Conservation (phyloP, 2,113 vertebrate species). For the Tenebrosternarchus preto region DNA sequence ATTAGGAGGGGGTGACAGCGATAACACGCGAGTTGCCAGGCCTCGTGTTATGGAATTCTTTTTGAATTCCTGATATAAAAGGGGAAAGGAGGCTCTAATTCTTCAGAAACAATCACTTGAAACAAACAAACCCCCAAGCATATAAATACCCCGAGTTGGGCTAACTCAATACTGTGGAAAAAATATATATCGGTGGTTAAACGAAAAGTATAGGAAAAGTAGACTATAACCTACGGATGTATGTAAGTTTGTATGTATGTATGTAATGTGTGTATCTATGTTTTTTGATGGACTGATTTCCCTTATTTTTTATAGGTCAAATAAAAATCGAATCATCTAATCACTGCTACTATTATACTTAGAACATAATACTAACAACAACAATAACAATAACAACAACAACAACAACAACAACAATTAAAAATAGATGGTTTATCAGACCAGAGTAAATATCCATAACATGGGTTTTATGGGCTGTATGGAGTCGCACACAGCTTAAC, state of each 20-base stretch:
- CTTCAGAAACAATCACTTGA: neutral
- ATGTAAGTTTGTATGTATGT: neutral
- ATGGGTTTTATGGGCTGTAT: no score
- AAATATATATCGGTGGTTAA: neutral
- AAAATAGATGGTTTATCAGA: no score
- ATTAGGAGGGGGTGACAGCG: slow-evolving; percentile 55
- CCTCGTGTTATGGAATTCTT: slow-evolving; percentile 52
- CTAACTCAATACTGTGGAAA: neutral
- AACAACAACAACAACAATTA: no score
- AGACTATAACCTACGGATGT: neutral
- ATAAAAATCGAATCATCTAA: neutral
- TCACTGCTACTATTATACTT: no score
- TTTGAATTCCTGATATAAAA: slow-evolving; percentile 45
- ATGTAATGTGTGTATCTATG: neutral
- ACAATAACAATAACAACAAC: no score
- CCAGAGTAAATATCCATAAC: no score
- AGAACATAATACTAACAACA: no score
- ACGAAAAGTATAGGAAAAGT: neutral
- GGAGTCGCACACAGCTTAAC: no score
- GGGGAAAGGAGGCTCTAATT: neutral
- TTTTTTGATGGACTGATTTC: no score
- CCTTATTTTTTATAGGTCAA: neutral
- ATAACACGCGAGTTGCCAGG: slow-evolving; percentile 47
- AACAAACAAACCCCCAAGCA: neutral
- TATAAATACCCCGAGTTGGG: neutral